phyloP scores from a whole-genome alignment of 1,140 invertebrate species.

The Cyphomyrmex costatus region DNA sequence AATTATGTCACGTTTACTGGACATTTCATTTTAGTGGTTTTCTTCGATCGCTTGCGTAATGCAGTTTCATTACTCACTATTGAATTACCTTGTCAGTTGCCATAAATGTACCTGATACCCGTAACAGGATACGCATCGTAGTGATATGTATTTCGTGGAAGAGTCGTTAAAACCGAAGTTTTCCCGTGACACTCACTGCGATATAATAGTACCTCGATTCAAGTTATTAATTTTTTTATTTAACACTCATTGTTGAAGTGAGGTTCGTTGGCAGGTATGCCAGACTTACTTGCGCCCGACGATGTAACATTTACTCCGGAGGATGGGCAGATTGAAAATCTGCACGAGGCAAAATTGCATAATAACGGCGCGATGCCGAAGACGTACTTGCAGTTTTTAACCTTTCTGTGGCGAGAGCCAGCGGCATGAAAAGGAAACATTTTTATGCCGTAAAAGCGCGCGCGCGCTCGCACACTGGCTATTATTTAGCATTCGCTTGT shows the following conservation, averaged over 20 bases:
- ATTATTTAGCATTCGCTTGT: constrained; percentile 50
- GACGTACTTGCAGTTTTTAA: constrained; percentile 38
- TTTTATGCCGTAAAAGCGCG: constrained; percentile 23
- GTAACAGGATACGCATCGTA: neutral
- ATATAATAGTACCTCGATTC: neutral
- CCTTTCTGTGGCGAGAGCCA: constrained; percentile 26
- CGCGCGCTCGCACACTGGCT: neutral
- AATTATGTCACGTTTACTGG: constrained; percentile 29
- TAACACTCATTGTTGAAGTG: constrained; percentile 9
- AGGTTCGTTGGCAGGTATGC: neutral
- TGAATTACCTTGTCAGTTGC: constrained; percentile 44
- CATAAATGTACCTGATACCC: constrained; percentile 37
- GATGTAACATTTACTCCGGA: constrained; percentile 39
- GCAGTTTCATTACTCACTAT: constrained; percentile 21
- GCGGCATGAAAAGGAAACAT: constrained; percentile 9
- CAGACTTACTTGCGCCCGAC: neutral
- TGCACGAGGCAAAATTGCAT: constrained; percentile 45
- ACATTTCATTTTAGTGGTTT: constrained; percentile 34
- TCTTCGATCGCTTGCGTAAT: constrained; percentile 8
- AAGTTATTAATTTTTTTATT: constrained; percentile 22
- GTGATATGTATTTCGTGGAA: constrained; percentile 22
- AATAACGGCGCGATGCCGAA: constrained; percentile 33
- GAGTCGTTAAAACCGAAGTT: constrained; percentile 20
- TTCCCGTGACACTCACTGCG: constrained; percentile 6
- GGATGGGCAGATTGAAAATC: constrained; percentile 37